Evolutionary conservation across 2,888 invertebrate species (phyloP), one percentile per base, ranked within the genome.

Genomic region (Drosophila rubida): DNA sequence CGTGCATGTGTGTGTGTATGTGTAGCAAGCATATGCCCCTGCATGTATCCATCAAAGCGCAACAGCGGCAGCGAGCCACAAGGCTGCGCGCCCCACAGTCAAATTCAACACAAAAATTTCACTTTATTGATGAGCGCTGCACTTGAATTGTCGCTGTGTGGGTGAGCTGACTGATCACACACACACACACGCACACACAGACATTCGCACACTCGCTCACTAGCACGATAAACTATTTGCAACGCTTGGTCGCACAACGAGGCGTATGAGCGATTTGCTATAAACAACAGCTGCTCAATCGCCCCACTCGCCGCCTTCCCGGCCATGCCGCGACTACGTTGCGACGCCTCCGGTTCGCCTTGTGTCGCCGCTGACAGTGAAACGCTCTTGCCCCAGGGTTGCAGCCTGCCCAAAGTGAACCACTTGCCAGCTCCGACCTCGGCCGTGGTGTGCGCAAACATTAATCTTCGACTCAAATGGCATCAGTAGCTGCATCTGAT

Each of bases 91-190:
- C 82, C 79, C 77, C 72, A 71, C 74, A 63, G 63, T 41, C 54
- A 61, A 72, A 69, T 60, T 50, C 68, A 61, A 68, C 65, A 69
- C 72, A 69, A 74, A 69, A 74, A 82, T 86, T 87, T 86, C 82
- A 87, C 82, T 86, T 82, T 79, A 77, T 82, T 78, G 82, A 78
- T 82, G 88, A 78, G 77, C 77, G 72, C 50, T 82, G 85, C 85
- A 82, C 82, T 83, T 83, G 85, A 80, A 78, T 75, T 73, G 67
- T 63, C 32, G 60, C 57, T 69, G 67, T 69, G 72, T 74, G 74
- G 68, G 72, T 71, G 59, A 63, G 63, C 66, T 58, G 69, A 68
- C 42, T 58, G 75, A 75, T 68, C 64, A 57, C 51, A 46, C 50
- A 32, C 41, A 42, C 46, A 74, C 50, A 49, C 45, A 46, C 13